A percentile compares a stretch with the other conserved stretches of the same genome.
Evolutionary conservation across 2,113 vertebrate species (phyloP).

Genomic region (Salvator merianae): DNA sequence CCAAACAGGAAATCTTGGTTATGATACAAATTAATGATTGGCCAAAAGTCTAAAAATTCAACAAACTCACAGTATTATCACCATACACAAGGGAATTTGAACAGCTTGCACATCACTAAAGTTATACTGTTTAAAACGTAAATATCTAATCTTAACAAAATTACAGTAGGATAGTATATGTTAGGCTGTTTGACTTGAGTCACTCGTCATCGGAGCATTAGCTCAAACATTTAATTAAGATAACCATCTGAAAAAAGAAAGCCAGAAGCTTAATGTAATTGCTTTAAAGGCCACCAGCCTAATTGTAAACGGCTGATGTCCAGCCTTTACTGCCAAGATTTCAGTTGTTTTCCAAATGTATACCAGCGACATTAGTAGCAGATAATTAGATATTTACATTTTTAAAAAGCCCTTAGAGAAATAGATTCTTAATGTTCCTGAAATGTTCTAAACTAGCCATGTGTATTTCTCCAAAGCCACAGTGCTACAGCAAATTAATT

Average conservation of each 20-base stretch:
- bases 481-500: slow-evolving; percentile 50
- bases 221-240: slow-evolving; percentile 27
- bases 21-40: too few relatives aligned
- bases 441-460: background rate
- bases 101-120: background rate
- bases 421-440: background rate
- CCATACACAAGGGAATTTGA: background rate
- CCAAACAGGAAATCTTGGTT: too few relatives aligned
- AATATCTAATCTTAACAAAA: background rate
- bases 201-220: slow-evolving; percentile 14
- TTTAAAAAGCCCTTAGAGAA: background rate
- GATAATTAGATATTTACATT: background rate
- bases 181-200: background rate
- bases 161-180: background rate
- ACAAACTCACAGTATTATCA: background rate
- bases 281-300: slow-evolving; percentile 5
- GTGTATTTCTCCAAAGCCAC: slow-evolving; percentile 41
- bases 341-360: slow-evolving; percentile 12
- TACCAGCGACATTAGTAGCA: background rate
- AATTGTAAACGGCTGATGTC: slow-evolving; percentile 18
- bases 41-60: too few relatives aligned
- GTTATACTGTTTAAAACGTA: background rate
- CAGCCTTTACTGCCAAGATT: background rate
- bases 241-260: slow-evolving; percentile 13
- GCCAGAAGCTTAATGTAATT: slow-evolving; percentile 17